Base-by-base conservation (phyloP, 2,113 vertebrate genomes). In the Notothenia coriiceps region DNA sequence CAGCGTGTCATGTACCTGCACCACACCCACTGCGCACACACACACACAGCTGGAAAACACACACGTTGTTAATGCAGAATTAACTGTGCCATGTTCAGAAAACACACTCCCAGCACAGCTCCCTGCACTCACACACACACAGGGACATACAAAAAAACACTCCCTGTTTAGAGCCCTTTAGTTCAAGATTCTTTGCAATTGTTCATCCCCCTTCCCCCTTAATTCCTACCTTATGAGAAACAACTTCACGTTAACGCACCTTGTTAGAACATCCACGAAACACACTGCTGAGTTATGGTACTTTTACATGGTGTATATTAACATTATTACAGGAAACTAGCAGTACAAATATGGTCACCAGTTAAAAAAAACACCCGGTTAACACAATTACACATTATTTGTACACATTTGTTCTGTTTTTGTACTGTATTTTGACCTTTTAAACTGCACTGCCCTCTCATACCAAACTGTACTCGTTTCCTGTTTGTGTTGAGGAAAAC, bases 151-250 rank as follows among this genome's bases (percentile, higher is more conserved):
- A 44, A 47, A 54, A 2, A 54, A 40, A 68, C 2, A 4, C 72
- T 68, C 52, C 43, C 75, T 80, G 59, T 40, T 71, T 74, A 10
- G 14, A 90, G 79, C 69, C 76, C 75, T 83, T 76, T 70, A 51
- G 47, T 67, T 69, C 77, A 72, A 70, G 43, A 76, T 77, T 33
- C 65, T 62, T 59, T 63, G 29, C 29, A 64, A 50, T 22, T 62
- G 72, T 69, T 84, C 43, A 6, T 89, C 87, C 85, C 74, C 73
- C 73, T 88, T 88, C 87, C 82, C 50, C 70, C 62, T 43, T 63
- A 29, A 65, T 61, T 79, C 76, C 67, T 49, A 50, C 25, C 44
- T 3, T 10, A 49, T 59, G 13, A 72, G 43, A 70, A 33, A 60
- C 69, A 72, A 47, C 61, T 17, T 29, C 6, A 59, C 68, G 44